Evolutionary conservation across 2,888 invertebrate genomes (phyloP).

Genomic region (Pelosia muscerda): DNA sequence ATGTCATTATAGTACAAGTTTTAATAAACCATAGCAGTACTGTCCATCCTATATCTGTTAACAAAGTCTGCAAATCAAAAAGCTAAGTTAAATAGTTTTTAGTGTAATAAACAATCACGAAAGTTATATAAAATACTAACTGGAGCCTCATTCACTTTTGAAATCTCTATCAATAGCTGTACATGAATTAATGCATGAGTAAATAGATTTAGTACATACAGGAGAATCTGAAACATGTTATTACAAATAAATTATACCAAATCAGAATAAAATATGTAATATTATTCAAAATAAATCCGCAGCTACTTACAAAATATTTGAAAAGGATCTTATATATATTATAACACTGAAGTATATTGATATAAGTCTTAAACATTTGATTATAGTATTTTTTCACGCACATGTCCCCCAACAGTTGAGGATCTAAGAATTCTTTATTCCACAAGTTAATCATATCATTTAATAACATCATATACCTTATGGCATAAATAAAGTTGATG

Average conservation of each 20-base stretch:
- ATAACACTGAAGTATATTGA: conserved; percentile 24
- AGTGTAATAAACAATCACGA: background rate
- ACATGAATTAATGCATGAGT: conserved; percentile 8
- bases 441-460: conserved; percentile 25
- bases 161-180: conserved; percentile 1
- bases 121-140: background rate
- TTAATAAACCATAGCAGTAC: conserved; percentile 1
- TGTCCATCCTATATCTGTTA: background rate
- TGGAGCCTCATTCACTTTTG: background rate
- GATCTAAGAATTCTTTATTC: conserved; percentile 22
- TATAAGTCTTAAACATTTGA: conserved; percentile 22
- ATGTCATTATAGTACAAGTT: background rate
- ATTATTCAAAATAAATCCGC: background rate
- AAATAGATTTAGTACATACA: conserved; percentile 1
- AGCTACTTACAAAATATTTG: conserved; percentile 26
- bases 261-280: background rate
- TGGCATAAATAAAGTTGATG: conserved; percentile 26
- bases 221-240: conserved; percentile 6
- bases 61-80: background rate
- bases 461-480: conserved; percentile 27
- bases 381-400: background rate
- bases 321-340: conserved; percentile 12
- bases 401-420: background rate
- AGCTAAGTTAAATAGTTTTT: background rate
- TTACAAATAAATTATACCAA: background rate